Evolutionary conservation across 2,113 vertebrate genomes (phyloP).

Genomic region (Rhabdomys dilectus): DNA sequence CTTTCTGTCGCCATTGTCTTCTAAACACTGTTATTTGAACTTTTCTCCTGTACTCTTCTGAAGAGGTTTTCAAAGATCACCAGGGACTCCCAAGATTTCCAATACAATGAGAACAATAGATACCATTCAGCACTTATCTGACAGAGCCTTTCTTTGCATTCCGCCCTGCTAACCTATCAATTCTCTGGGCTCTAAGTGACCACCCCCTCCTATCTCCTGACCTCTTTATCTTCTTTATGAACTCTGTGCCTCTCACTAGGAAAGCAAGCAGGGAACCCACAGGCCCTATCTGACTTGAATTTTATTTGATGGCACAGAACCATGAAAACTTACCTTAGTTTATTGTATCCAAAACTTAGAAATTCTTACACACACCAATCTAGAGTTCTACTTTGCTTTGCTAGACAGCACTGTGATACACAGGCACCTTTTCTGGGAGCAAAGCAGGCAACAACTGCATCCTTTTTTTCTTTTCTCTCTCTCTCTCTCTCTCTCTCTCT

Average conservation of each 20-base stretch:
- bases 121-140: background rate
- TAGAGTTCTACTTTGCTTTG: background rate
- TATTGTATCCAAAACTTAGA: background rate
- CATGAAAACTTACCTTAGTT: background rate
- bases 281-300: background rate
- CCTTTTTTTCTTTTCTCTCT: background rate
- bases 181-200: background rate
- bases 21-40: background rate
- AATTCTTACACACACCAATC: background rate
- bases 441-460: background rate
- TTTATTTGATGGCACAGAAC: background rate
- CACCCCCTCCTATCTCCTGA: background rate
- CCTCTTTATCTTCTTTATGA: background rate
- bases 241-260: background rate
- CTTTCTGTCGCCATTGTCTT: background rate
- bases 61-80: constrained; percentile 36
- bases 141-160: background rate
- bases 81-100: background rate
- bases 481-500: too few relatives aligned
- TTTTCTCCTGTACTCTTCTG: background rate
- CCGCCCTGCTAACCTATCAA: background rate
- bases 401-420: background rate
- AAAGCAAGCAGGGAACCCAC: background rate
- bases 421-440: background rate
- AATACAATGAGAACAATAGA: constrained; percentile 30